Conservation (phyloP, 2,113 vertebrate genomes). For the Bucco capensis region DNA sequence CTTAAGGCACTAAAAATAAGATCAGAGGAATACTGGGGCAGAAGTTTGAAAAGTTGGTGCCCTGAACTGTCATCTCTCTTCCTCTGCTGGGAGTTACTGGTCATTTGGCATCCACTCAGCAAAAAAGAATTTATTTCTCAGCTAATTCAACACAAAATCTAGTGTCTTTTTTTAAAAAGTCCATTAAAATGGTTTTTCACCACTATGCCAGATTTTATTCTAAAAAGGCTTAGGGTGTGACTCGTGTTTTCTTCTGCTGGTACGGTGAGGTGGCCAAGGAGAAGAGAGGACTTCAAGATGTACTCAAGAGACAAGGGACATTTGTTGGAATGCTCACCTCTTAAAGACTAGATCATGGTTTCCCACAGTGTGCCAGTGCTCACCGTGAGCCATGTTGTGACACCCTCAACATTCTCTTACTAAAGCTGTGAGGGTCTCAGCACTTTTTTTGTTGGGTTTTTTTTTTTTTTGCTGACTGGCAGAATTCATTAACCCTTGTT, state of each 20-base stretch:
- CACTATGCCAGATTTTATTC: neutral
- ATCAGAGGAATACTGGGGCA: neutral
- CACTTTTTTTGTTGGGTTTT: neutral
- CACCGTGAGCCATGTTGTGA: neutral
- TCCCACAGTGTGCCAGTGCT: neutral
- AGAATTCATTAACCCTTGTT: neutral
- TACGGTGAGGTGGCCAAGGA: neutral
- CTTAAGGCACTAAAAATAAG: slow-evolving; percentile 11
- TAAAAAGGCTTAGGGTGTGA: neutral
- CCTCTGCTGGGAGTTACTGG: neutral
- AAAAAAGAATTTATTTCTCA: neutral
- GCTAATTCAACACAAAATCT: neutral
- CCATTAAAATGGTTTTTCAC: neutral
- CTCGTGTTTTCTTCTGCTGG: neutral
- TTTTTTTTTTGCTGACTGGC: neutral
- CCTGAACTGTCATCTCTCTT: neutral
- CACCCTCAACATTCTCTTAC: neutral
- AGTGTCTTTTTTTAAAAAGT: neutral
- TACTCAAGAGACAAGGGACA: neutral
- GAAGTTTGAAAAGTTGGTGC: neutral
- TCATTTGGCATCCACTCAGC: neutral
- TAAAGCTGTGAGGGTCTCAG: neutral
- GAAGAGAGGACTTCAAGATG: rapidly evolving
- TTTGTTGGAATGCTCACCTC: neutral
- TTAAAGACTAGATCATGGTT: rapidly evolving